Percentiles rank a stretch among this genome's conserved stretches.
Evolutionary conservation across 2,888 invertebrate genomes (phyloP).

Genomic region (Endotricha flammealis): DNA sequence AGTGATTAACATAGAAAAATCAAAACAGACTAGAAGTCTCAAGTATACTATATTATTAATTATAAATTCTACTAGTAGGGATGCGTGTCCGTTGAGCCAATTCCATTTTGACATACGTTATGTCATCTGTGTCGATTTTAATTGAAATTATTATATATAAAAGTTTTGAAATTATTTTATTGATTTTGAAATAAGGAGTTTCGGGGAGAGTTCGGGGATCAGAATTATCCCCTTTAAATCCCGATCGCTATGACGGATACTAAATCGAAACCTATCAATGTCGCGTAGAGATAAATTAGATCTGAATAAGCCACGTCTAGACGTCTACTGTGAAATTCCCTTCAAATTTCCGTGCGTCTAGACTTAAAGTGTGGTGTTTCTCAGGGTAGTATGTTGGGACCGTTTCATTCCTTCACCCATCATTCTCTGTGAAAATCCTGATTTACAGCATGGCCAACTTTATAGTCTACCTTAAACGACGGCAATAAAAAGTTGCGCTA

Average conservation of each 20-base stretch:
- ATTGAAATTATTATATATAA: too few species aligned
- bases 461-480: conserved; percentile 61
- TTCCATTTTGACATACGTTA: too few species aligned
- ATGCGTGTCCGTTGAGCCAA: too few species aligned
- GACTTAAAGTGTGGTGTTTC: conserved; percentile 12
- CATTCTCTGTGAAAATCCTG: conserved; percentile 47
- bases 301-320: conserved; percentile 10
- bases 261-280: conserved; percentile 7
- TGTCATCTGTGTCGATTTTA: too few species aligned
- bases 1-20: too few species aligned
- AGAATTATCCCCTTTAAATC: conserved; percentile 3
- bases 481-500: conserved; percentile 67
- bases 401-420: conserved; percentile 30
- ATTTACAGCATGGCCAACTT: conserved; percentile 61
- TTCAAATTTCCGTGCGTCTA: conserved; percentile 3
- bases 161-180: too few species aligned
- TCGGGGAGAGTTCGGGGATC: too few species aligned
- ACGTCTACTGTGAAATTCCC: conserved; percentile 10
- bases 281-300: conserved; percentile 10
- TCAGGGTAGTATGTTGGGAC: conserved; percentile 30
- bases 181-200: too few species aligned
- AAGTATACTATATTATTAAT: too few species aligned
- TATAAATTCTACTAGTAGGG: too few species aligned
- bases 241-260: too few species aligned
- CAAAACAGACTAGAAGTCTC: too few species aligned